Percentiles rank a stretch among this genome's conserved stretches.
Conservation (phyloP, 2,888 invertebrate species). For the Iphiclides podalirius region DNA sequence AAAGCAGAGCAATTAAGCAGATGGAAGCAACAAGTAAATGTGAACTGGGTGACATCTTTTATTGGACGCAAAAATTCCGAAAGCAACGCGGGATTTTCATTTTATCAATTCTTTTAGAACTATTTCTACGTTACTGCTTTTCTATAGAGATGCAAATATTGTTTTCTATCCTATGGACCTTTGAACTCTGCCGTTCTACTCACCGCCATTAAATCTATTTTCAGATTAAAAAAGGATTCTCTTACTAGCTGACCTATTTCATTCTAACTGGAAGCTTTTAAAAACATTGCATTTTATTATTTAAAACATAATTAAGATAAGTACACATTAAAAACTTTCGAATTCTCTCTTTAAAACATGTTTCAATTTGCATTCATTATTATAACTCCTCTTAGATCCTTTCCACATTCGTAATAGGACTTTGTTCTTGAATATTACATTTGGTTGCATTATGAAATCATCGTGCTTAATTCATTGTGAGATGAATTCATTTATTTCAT, state of each 20-base stretch:
- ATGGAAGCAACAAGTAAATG: conserved; percentile 1
- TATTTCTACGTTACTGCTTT: background rate
- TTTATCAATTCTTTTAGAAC: background rate
- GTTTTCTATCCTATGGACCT: background rate
- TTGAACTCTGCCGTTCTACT: background rate
- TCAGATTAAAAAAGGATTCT: background rate
- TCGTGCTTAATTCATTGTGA: background rate
- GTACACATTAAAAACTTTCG: background rate
- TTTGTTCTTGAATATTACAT: background rate
- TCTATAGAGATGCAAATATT: background rate
- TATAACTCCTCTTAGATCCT: background rate
- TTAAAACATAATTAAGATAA: background rate
- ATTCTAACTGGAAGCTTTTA: background rate
- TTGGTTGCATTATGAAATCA: background rate
- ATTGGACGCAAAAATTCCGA: background rate
- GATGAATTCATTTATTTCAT: background rate
- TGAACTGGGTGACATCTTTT: background rate
- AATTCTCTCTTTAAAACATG: background rate
- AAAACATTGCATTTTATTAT: background rate
- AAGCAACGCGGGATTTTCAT: background rate
- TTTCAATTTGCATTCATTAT: background rate
- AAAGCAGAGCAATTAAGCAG: conserved; percentile 1
- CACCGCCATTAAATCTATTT: background rate
- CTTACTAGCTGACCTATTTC: background rate
- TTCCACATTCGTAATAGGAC: background rate